A percentile compares a stretch with the other conserved stretches of the same genome.
Conservation (phyloP, 2,888 invertebrate genomes). For the Heliconius erato region DNA sequence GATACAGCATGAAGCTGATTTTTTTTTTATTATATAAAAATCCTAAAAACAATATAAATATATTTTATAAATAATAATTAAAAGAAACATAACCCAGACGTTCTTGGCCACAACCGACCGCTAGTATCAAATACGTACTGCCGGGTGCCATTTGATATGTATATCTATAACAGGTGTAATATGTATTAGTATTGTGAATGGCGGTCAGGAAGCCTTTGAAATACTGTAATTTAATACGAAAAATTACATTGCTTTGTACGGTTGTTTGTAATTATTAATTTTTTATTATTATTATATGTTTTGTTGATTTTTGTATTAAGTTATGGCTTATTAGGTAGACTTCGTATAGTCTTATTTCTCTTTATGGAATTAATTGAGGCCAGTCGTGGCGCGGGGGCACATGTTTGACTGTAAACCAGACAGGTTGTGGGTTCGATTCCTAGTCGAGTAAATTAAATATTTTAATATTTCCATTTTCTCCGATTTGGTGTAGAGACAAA, state of each 20-base stretch:
- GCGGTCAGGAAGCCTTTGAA: conserved; percentile 62
- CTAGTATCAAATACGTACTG: conserved; percentile 2
- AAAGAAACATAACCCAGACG: background rate
- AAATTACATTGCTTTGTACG: conserved; percentile 51
- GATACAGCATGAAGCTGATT: no score
- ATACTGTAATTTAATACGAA: conserved; percentile 63
- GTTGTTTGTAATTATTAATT: conserved; percentile 6
- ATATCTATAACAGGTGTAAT: conserved; percentile 38
- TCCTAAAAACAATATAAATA: background rate
- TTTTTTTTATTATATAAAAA: no score
- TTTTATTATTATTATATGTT: background rate
- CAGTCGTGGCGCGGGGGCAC: no score
- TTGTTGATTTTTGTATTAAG: background rate
- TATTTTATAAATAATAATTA: background rate
- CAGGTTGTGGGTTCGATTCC: no score
- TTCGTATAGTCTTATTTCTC: background rate
- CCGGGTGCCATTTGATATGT: conserved; percentile 19
- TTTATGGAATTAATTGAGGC: no score
- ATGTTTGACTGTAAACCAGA: no score
- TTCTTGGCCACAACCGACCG: background rate
- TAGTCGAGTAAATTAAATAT: no score
- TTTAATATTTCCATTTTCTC: no score
- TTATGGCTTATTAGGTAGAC: background rate
- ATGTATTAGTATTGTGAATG: conserved; percentile 39
- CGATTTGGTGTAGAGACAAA: no score